phyloP scores from a whole-genome alignment of 2,797 vertebrate genomes.

The Gymnoscopelus microlampas region DNA sequence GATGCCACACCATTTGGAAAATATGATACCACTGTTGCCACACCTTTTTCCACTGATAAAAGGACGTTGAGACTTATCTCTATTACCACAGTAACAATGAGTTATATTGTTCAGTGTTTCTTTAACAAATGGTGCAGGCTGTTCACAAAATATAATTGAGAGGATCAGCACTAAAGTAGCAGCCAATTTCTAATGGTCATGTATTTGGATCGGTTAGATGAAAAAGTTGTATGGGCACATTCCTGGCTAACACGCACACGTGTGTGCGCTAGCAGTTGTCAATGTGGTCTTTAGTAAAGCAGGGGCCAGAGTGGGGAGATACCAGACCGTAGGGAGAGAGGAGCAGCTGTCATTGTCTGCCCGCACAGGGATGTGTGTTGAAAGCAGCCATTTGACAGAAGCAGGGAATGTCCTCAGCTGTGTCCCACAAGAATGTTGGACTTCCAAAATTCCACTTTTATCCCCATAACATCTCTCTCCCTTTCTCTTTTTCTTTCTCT shows the following conservation, averaged over 20 bases:
- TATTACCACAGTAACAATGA: too few species aligned
- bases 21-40: too few species aligned
- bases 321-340: too few species aligned
- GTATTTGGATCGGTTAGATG: too few species aligned
- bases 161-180: too few species aligned
- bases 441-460: too few species aligned
- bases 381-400: constrained; percentile 51
- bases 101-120: not conserved
- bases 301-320: constrained; percentile 5
- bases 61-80: too few species aligned
- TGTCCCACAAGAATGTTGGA: constrained; percentile 41
- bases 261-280: constrained; percentile 36
- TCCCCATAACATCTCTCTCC: not conserved
- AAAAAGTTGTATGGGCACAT: constrained; percentile 8
- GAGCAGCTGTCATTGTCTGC: constrained; percentile 57
- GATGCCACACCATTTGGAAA: too few species aligned
- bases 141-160: too few species aligned
- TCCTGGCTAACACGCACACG: not conserved
- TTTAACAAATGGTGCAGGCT: too few species aligned
- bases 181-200: constrained; percentile 2
- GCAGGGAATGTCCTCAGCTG: constrained; percentile 35
- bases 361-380: constrained; percentile 21
- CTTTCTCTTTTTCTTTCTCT: constrained; percentile 17
- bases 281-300: constrained; percentile 48
- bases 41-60: too few species aligned